Evolutionary conservation across 1,140 invertebrate species (phyloP), one percentile per base, ranked within the genome.

Genomic region (Dreissena rostriformis): DNA sequence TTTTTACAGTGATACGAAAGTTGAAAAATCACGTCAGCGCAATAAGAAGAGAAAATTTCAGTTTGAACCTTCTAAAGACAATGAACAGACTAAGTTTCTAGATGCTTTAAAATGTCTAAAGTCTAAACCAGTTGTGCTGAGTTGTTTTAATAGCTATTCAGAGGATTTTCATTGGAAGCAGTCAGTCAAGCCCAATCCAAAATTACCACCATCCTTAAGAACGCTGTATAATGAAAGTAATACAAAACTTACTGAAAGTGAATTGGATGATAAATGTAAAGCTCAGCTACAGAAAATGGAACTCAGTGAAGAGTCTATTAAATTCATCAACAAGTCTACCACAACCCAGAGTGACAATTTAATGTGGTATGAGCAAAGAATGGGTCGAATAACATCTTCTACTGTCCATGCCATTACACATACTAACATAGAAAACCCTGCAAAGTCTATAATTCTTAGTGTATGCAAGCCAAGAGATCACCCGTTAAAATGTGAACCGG

Each of bases 391-490:
- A 15, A 71, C 68, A 10, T 24, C 68, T 10, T 71, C 68, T 11
- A 17, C 49, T 71, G 68, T 39, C 49, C 68, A 71, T 39, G 29
- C 19, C 49, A 39, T 71, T n/a, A 8, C 49, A 29, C 68, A 71
- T n/a, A 71, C 68, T 8, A 26, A 15, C 10, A 7, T 39, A 11
- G 68, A 71, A 26, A 71, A 71, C 11, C 68, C 68, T 10, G 68
- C 68, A 8, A 71, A 71, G 68, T 71, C 68, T 29, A 7, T 71
- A 6, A 71, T 71, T n/a, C n/a, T n/a, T n/a, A n/a, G n/a, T n/a
- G n/a, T n/a, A n/a, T n/a, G n/a, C n/a, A n/a, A n/a, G n/a, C n/a
- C 10, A 66, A n/a, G 28, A 66, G n/a, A 66, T 66, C 28, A 24
- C n/a, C n/a, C n/a, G 28, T 66, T 26, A 8, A 66, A 66, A 66